Evolutionary conservation across 2,888 invertebrate genomes (phyloP).

Genomic region (Cordilura impudica): DNA sequence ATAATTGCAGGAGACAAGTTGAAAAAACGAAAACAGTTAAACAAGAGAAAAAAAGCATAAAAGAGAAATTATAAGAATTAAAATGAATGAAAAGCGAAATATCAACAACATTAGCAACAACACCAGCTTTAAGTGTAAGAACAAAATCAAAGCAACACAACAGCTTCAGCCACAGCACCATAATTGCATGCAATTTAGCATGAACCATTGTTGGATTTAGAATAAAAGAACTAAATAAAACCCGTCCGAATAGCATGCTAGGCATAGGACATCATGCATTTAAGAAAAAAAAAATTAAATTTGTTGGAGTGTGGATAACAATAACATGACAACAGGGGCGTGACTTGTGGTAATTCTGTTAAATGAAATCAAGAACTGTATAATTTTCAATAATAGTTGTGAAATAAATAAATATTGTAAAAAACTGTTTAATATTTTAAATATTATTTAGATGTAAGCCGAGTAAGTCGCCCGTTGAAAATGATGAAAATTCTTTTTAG

Average conservation of each 20-base stretch:
- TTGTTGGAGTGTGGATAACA: neutral
- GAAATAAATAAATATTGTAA: too few species aligned
- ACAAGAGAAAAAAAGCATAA: slow-evolving; percentile 43
- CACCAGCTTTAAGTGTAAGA: slow-evolving; percentile 39
- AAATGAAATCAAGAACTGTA: too few species aligned
- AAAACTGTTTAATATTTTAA: too few species aligned
- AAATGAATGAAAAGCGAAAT: slow-evolving; percentile 61
- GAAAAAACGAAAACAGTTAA: slow-evolving; percentile 37
- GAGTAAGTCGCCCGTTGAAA: too few species aligned
- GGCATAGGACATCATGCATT: slow-evolving; percentile 16
- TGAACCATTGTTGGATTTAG: slow-evolving; percentile 74
- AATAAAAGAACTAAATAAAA: slow-evolving; percentile 61
- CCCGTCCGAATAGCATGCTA: slow-evolving; percentile 10
- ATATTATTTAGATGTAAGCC: too few species aligned
- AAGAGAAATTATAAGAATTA: slow-evolving; percentile 59
- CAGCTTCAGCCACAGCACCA: slow-evolving; percentile 56
- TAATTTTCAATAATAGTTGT: too few species aligned
- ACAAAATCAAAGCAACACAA: slow-evolving; percentile 31
- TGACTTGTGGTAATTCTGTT: neutral
- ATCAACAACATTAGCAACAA: slow-evolving; percentile 57
- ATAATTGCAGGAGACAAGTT: slow-evolving; percentile 67
- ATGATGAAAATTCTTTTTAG: too few species aligned
- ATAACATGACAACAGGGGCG: neutral
- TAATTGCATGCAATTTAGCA: slow-evolving; percentile 76
- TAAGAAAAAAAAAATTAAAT: neutral